A percentile compares a stretch with the other conserved stretches of the same genome.
These are phyloP conservation scores for Rana temporaria DNA, from an alignment of 2,113 vertebrate genomes.

Conservation along the genomic window DNA sequence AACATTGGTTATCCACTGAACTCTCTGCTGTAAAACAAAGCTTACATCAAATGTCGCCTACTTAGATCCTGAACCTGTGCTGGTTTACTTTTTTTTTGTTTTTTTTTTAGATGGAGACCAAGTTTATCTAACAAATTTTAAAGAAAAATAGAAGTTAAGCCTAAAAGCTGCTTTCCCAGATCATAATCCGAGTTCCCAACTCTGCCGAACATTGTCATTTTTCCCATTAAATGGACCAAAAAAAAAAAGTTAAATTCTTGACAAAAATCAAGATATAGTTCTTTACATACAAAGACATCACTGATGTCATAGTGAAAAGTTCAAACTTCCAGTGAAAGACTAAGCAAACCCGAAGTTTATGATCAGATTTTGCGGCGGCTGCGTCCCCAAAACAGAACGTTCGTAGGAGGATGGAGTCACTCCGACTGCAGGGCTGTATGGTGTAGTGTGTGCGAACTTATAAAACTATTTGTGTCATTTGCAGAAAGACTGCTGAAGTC, in stretches of 20 bases:
- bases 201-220: constrained; percentile 79
- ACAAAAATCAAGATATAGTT: constrained; percentile 99
- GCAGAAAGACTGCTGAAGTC: constrained; percentile 92
- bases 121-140: constrained; percentile 71
- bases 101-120: constrained; percentile 73
- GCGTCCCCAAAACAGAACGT: constrained; percentile 61
- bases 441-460: constrained; percentile 85
- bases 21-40: constrained; percentile 72
- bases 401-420: constrained; percentile 71
- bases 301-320: constrained; percentile 98
- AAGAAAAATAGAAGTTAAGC: constrained; percentile 68
- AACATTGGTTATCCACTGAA: constrained; percentile 82
- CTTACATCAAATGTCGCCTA: constrained; percentile 77
- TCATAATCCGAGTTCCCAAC: constrained; percentile 78
- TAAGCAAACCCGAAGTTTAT: constrained; percentile 80
- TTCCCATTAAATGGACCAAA: constrained; percentile 89
- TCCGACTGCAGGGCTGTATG: constrained; percentile 94
- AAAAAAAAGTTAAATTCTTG: constrained; percentile 96
- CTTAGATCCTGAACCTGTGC: constrained; percentile 78
- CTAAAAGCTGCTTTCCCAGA: constrained; percentile 87
- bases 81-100: constrained; percentile 65
- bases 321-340: constrained; percentile 96
- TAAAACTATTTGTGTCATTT: constrained; percentile 88
- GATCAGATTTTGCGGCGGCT: constrained; percentile 74
- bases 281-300: constrained; percentile 98